Evolutionary conservation across 2,888 invertebrate genomes (phyloP), one percentile per base, ranked within the genome.

Genomic region (Morpho helenor): DNA sequence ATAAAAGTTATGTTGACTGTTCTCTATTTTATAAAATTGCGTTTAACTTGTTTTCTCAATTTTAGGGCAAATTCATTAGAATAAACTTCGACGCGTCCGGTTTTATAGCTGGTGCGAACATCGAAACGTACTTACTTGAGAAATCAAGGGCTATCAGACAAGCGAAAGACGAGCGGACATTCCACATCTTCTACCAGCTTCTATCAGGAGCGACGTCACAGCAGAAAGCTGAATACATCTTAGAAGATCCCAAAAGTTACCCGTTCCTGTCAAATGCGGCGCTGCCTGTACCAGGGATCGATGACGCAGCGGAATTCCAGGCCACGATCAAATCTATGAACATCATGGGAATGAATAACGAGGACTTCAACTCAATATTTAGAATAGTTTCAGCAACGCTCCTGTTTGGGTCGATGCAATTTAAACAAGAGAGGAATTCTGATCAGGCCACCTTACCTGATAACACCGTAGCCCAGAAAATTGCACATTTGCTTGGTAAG

Each of bases 61-160:
- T 57, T 52, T 55, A 99, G 99, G 99, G 99, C 76, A 99, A 99
- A 95, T 99, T 99, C 87, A 99, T 99, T 79, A 95, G 99, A 76
- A 99, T 99, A 88, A 99, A 99, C 91, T 99, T 99, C 91, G 99
- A 99, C 92, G 97, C 98, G 67, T 98, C 98, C 63, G 99, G 99
- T 22, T 99, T 96, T 84, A 99, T 99, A 73, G 98, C 99, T 65
- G 99, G 99, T 71, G 99, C 99, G 74, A 99, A 99, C 83, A 99
- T 99, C 80, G 99, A 99, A 92, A 99, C 99, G 56, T 99, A 99
- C 90, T 93, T 99, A 71, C 91, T 99, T 82, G 99, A 99, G 90
- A 99, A 99, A 91, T 99, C 99, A 58, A 94, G 99, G 90, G 97
- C 99, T 76, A 99, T 99, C 86, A 94, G 99, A 79, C 99, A 99